Evolutionary conservation across 2,113 vertebrate genomes (phyloP).

Genomic region (Poeciliopsis occidentalis): DNA sequence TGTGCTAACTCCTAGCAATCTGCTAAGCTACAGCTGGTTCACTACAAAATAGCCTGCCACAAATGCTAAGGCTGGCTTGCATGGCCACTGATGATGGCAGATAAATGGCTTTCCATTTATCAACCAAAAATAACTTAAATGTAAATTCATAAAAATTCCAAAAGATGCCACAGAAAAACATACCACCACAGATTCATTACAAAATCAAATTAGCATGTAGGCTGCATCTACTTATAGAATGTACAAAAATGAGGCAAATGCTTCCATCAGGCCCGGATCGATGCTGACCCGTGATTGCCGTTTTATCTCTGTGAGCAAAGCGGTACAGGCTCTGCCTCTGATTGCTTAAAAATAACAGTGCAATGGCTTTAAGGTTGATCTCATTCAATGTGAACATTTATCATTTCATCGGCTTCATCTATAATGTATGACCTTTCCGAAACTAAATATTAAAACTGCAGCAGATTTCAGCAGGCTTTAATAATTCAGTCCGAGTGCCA

Average conservation of each 20-base stretch:
- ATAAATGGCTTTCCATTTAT: too few species aligned
- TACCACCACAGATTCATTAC: too few species aligned
- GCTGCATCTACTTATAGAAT: background rate
- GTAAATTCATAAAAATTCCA: too few species aligned
- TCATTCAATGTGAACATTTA: slow-evolving; percentile 58
- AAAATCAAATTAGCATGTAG: too few species aligned
- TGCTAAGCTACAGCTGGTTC: too few species aligned
- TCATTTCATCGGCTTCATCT: slow-evolving; percentile 55
- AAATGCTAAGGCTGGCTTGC: too few species aligned
- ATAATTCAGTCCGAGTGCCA: slow-evolving; percentile 70
- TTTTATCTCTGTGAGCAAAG: slow-evolving; percentile 24
- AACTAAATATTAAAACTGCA: slow-evolving; percentile 65
- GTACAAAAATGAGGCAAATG: background rate
- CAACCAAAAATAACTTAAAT: too few species aligned
- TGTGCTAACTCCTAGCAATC: too few species aligned
- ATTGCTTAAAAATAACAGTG: slow-evolving; percentile 36
- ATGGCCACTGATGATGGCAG: too few species aligned
- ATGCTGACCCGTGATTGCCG: background rate
- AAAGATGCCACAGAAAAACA: too few species aligned
- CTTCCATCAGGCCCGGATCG: slow-evolving; percentile 3
- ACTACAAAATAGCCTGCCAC: too few species aligned
- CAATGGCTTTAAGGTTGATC: slow-evolving; percentile 24
- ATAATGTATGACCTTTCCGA: slow-evolving; percentile 70
- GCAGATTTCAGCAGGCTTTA: slow-evolving; percentile 63
- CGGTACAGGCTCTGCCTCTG: background rate